Evolutionary conservation across 2,797 vertebrate genomes (phyloP).

Genomic region (Ctenosaura bakeri): DNA sequence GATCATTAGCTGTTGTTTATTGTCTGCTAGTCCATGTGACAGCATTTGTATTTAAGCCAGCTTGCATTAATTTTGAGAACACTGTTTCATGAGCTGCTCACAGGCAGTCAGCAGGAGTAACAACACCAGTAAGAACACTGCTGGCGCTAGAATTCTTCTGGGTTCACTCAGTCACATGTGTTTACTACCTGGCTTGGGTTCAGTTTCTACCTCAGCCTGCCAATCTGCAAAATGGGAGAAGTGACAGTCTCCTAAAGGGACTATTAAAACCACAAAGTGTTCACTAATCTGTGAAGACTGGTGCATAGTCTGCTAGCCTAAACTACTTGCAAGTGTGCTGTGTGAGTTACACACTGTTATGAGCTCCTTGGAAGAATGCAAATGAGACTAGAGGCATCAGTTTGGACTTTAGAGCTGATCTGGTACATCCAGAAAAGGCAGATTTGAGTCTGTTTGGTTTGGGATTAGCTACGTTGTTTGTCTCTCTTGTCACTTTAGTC

Average conservation of each 20-base stretch:
- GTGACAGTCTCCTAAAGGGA: background rate
- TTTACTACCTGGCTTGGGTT: background rate
- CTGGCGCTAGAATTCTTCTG: background rate
- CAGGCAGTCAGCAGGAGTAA: background rate
- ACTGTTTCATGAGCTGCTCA: background rate
- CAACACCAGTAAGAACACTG: background rate
- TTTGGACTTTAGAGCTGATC: background rate
- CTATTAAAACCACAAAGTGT: background rate
- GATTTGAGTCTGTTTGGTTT: background rate
- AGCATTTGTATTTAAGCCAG: constrained; percentile 25
- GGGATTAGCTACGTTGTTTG: background rate
- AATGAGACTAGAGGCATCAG: no score
- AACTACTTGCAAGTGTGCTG: background rate
- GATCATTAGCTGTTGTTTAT: constrained; percentile 45
- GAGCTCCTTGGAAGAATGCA: background rate
- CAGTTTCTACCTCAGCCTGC: background rate
- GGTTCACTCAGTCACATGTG: background rate
- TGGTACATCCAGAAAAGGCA: background rate
- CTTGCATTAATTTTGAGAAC: constrained; percentile 30
- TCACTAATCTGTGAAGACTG: background rate
- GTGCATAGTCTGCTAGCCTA: background rate
- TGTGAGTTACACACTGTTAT: background rate
- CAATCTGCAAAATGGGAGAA: background rate
- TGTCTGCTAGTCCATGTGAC: constrained; percentile 16
- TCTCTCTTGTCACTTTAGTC: background rate